Base-by-base conservation (phyloP, 2,113 vertebrate genomes). In the Dasyornis broadbenti region DNA sequence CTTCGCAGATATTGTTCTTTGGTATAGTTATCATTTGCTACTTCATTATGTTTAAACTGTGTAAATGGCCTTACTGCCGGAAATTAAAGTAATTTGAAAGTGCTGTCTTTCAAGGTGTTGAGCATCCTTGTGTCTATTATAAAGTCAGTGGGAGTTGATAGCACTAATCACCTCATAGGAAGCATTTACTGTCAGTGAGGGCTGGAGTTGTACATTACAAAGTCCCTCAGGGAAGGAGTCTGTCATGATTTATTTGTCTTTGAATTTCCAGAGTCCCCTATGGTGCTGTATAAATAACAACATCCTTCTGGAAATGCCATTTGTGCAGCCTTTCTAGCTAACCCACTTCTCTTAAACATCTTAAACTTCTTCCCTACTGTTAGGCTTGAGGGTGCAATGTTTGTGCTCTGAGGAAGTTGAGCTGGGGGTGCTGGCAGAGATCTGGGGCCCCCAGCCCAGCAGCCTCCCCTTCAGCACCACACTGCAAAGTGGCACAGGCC, bases 181-280 rank as follows among this genome's bases (percentile, higher is more conserved):
- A 47, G 47, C 60, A 64, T 78, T 93, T 90, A 83, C 63, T n/a
- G 40, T 86, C 79, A 79, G 0, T 0, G 49, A 68, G 85, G 59
- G 49, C 30, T 86, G 71, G 76, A 75, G n/a, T 16, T 97, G 64
- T 64, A 44, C 52, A 45, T 71, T 83, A 59, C 78, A 65, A 35
- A 86, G 24, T 31, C 84, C 61, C 57, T 86, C 16, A 4, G 71
- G 79, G 73, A 92, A 61, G 28, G 65, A 88, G n/a, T 86, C 76
- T 89, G 79, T 80, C 82, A 31, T 64, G 52, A 93, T 90, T 86
- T 96, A 75, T 96, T 94, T 93, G 72, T 78, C 57, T 97, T 90
- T 83, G 69, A 93, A 40, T 80, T 60, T 83, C 79, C 54, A 6
- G 35, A 80, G 66, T 93, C 68, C 76, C 65, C 44, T 68, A 0